Evolutionary conservation across 2,888 invertebrate genomes (phyloP).

Genomic region (Artemia sinica): DNA sequence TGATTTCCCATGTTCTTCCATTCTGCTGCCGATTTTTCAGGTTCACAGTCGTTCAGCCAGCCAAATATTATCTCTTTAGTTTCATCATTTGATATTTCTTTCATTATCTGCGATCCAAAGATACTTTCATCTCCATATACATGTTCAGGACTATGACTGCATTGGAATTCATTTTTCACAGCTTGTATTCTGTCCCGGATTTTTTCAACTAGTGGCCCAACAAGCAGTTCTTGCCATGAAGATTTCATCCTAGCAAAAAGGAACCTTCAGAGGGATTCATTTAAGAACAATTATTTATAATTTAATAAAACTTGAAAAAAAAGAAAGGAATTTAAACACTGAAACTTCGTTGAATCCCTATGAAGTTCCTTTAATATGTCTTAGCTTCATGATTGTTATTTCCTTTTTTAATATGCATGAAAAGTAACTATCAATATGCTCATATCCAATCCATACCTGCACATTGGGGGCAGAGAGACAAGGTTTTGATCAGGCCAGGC

Average conservation of each 20-base stretch:
- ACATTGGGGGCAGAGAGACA: too few species aligned
- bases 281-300: too few species aligned
- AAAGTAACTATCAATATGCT: too few species aligned
- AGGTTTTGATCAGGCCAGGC: too few species aligned
- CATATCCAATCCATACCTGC: too few species aligned
- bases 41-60: background rate
- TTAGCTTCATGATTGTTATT: too few species aligned
- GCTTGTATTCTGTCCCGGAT: background rate
- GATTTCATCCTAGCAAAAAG: conserved; percentile 11
- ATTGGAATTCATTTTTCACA: background rate
- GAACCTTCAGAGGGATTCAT: background rate
- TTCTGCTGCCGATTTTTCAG: background rate
- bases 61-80: background rate
- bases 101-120: background rate
- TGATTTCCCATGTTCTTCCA: conserved; percentile 20
- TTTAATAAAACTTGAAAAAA: too few species aligned
- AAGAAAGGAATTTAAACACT: too few species aligned
- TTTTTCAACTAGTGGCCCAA: background rate
- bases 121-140: background rate
- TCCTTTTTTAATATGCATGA: too few species aligned
- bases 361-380: too few species aligned
- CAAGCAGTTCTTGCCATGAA: conserved; percentile 4
- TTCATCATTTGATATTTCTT: background rate
- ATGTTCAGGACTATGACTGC: background rate
- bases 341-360: too few species aligned